phyloP scores from a whole-genome alignment of 2,113 vertebrate species.

The Macrotus californicus region DNA sequence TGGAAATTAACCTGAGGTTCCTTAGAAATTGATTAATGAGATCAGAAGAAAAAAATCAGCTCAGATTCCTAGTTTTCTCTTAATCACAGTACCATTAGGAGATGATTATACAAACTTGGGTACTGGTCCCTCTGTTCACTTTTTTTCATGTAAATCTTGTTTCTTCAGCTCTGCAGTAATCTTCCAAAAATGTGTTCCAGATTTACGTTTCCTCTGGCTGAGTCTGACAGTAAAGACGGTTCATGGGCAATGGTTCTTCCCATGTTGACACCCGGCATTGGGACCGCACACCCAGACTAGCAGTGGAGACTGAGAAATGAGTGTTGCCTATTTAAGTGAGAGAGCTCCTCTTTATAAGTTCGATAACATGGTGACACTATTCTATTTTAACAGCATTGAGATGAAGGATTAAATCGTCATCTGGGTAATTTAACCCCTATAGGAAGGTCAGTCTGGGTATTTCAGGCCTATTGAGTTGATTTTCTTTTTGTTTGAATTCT shows the following conservation, averaged over 20 bases:
- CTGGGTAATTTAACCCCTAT: constrained; percentile 45
- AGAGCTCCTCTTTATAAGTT: constrained; percentile 26
- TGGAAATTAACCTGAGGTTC: constrained; percentile 13
- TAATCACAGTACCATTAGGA: neutral
- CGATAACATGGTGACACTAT: constrained; percentile 26
- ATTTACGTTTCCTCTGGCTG: constrained; percentile 26
- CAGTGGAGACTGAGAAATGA: constrained; percentile 25
- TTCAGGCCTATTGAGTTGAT: neutral
- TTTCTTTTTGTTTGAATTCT: constrained; percentile 25
- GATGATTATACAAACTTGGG: neutral
- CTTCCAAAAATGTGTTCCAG: neutral
- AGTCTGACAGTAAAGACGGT: neutral
- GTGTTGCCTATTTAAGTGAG: constrained; percentile 33
- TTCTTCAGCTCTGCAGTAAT: neutral
- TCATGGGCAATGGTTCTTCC: neutral
- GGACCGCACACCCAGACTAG: neutral
- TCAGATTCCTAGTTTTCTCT: neutral
- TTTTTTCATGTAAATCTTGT: neutral
- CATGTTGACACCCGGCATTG: neutral
- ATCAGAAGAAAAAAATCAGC: neutral
- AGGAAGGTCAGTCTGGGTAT: constrained; percentile 19
- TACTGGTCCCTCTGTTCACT: neutral
- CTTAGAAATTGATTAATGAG: constrained; percentile 23
- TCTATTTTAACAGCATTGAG: constrained; percentile 51
- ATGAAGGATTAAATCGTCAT: constrained; percentile 54